Evolutionary conservation across 2,113 vertebrate species (phyloP).

Genomic region (Pelobates fuscus): DNA sequence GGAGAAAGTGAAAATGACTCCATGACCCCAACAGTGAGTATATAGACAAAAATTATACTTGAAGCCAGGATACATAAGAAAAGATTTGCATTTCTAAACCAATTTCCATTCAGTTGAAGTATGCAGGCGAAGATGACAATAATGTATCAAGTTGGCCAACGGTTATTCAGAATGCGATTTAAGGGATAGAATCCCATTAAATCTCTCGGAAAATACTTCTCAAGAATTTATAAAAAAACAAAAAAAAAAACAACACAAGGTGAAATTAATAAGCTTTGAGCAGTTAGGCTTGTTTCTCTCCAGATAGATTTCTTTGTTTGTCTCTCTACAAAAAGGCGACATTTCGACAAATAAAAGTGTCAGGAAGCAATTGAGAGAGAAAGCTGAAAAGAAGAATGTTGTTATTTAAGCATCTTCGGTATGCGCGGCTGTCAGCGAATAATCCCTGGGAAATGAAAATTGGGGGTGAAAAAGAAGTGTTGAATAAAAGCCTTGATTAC

Average conservation of each 20-base stretch:
- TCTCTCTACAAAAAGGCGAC: conserved; percentile 9
- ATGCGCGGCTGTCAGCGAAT: background rate
- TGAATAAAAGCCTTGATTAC: background rate
- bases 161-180: background rate
- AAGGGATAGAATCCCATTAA: conserved; percentile 17
- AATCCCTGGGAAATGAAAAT: conserved; percentile 5
- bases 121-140: conserved; percentile 1
- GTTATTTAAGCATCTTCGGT: background rate
- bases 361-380: conserved; percentile 10
- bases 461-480: background rate
- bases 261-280: background rate
- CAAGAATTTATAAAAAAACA: background rate
- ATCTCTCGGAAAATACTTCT: background rate
- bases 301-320: background rate
- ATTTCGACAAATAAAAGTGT: conserved; percentile 18
- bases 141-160: background rate
- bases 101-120: conserved; percentile 2
- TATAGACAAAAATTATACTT: conserved; percentile 8
- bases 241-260: background rate
- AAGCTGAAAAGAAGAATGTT: conserved; percentile 10
- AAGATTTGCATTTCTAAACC: conserved; percentile 11
- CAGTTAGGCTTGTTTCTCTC: background rate
- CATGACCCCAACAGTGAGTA: background rate
- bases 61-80: conserved; percentile 10
- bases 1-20: background rate